Conservation (phyloP, 2,888 invertebrate species). For the Camponotus fellah region DNA sequence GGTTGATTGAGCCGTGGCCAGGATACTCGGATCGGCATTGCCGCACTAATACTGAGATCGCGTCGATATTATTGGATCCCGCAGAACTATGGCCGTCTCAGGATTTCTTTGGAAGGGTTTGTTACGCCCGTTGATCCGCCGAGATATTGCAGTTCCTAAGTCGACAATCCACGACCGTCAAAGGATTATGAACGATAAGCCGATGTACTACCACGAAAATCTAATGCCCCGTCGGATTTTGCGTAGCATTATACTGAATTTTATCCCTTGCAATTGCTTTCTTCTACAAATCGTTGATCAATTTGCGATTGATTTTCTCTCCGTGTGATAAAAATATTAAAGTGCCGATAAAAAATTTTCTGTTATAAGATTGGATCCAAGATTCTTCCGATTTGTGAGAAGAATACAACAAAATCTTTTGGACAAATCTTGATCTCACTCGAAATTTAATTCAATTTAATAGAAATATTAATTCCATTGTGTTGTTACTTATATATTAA, state of each 20-base stretch:
- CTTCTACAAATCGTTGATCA: background rate
- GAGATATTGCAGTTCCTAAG: constrained; percentile 45
- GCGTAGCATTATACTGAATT: constrained; percentile 8
- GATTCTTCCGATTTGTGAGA: background rate
- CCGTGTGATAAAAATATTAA: background rate
- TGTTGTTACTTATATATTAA: background rate
- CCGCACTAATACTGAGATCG: constrained; percentile 52
- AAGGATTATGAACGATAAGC: constrained; percentile 46
- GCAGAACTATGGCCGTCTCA: constrained; percentile 36
- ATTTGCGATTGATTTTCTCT: background rate
- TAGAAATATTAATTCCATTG: background rate
- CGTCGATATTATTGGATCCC: constrained; percentile 59
- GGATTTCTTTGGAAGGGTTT: constrained; percentile 44
- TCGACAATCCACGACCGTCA: constrained; percentile 47
- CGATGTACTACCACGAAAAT: constrained; percentile 45
- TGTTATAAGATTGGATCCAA: too few species aligned
- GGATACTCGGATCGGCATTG: constrained; percentile 52
- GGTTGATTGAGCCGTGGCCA: constrained; percentile 48
- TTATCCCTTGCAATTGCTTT: background rate
- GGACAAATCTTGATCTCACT: background rate
- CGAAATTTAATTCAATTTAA: background rate
- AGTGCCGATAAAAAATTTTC: background rate
- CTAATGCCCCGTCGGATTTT: constrained; percentile 21
- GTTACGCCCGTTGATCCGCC: constrained; percentile 45
- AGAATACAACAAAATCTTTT: background rate